These are phyloP conservation scores for Cotesia glomerata DNA, from an alignment of 1,140 invertebrate genomes.

Conservation along the genomic window DNA sequence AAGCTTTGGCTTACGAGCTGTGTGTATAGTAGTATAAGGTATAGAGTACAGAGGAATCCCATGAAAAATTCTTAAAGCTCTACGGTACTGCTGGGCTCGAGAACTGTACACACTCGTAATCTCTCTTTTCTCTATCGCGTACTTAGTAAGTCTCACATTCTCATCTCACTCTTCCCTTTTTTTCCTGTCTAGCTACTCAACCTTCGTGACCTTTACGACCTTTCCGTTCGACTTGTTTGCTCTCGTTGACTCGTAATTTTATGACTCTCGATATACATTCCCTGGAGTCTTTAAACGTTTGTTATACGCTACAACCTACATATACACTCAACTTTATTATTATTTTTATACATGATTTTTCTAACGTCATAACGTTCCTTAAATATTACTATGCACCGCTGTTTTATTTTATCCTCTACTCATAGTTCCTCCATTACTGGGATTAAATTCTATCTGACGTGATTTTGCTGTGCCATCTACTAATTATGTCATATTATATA, in stretches of 20 bases:
- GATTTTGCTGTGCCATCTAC: no score
- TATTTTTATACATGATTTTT: neutral
- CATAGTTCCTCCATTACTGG: no score
- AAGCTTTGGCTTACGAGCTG: no score
- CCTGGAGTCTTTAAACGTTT: slow-evolving; percentile 1
- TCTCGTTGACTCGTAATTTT: slow-evolving; percentile 27
- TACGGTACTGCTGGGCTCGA: neutral
- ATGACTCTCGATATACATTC: slow-evolving; percentile 14
- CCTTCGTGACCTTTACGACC: slow-evolving; percentile 17
- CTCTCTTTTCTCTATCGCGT: neutral
- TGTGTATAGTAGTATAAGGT: no score
- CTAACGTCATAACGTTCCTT: neutral
- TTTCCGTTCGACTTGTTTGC: slow-evolving; percentile 26
- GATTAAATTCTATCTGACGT: no score
- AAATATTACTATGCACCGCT: neutral
- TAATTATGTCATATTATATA: no score
- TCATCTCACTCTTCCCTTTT: neutral
- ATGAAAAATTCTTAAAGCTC: slow-evolving; percentile 17
- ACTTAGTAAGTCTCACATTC: neutral
- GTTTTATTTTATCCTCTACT: neutral
- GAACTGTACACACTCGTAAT: neutral
- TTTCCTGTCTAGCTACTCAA: neutral
- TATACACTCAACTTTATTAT: slow-evolving; percentile 1
- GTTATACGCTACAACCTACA: neutral
- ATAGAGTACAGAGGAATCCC: neutral